phyloP scores from a whole-genome alignment of 2,888 invertebrate species.

The Leptopterna dolabrata region DNA sequence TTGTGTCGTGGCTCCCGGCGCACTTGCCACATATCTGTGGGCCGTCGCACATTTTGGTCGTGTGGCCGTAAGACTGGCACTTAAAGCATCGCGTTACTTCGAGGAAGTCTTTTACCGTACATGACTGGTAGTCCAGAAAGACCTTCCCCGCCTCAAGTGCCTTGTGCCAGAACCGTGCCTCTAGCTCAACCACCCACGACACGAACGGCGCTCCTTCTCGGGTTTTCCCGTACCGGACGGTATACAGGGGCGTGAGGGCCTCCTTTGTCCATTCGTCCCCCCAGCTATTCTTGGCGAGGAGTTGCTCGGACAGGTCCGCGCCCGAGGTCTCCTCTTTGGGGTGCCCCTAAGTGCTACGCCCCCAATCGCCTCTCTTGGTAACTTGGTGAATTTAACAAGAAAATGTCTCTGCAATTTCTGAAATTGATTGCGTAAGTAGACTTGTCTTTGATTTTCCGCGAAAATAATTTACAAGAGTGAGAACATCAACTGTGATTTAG shows the following conservation, averaged over 20 bases:
- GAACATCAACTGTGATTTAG: too few relatives aligned
- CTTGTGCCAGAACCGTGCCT: background rate
- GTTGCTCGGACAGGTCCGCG: background rate
- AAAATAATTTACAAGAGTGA: too few relatives aligned
- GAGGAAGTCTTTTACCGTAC: background rate
- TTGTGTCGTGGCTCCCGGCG: background rate
- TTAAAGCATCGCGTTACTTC: conserved; percentile 5
- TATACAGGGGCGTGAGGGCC: conserved; percentile 23
- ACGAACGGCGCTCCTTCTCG: background rate
- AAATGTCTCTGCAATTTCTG: too few relatives aligned
- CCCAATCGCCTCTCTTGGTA: background rate
- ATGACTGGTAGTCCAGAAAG: background rate
- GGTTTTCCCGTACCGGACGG: background rate
- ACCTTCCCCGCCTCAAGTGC: background rate
- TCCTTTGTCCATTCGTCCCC: background rate
- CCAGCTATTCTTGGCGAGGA: background rate
- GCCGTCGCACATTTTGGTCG: too few relatives aligned
- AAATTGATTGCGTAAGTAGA: too few relatives aligned
- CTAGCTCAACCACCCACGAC: conserved; percentile 22
- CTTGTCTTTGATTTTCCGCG: too few relatives aligned
- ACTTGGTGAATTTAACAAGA: too few relatives aligned
- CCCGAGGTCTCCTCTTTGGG: background rate
- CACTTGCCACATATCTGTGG: background rate
- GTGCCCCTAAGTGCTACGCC: background rate
- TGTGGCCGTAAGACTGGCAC: conserved; percentile 40